Evolutionary conservation across 1,140 invertebrate species (phyloP).

Genomic region (Nasonia longicornis): DNA sequence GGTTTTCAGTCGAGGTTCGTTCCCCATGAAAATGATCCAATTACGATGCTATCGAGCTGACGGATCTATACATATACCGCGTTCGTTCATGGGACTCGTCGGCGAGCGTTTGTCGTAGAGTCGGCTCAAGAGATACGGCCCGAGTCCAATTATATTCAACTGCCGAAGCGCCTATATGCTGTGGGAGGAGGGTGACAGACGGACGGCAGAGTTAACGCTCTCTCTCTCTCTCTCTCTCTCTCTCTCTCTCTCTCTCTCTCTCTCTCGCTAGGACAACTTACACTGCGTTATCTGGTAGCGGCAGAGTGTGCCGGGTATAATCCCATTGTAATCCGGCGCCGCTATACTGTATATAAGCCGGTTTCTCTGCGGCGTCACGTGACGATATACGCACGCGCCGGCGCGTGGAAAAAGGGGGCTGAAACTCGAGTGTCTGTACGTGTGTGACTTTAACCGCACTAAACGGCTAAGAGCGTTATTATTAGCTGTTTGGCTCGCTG

Average conservation of each 20-base stretch:
- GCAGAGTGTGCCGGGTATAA: conserved; percentile 63
- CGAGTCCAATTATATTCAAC: conserved; percentile 3
- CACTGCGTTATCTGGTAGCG: conserved; percentile 66
- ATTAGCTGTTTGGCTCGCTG: conserved; percentile 46
- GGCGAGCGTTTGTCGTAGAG: background rate
- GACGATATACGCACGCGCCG: conserved; percentile 33
- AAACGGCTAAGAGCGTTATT: conserved; percentile 52
- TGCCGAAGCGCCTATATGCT: background rate
- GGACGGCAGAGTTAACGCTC: conserved; percentile 54
- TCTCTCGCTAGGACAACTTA: conserved; percentile 61
- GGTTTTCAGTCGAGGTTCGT: conserved; percentile 47
- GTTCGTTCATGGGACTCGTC: background rate
- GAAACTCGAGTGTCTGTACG: conserved; percentile 9
- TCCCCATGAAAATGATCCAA: conserved; percentile 68
- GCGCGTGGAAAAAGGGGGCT: background rate
- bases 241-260: background rate
- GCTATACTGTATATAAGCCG: background rate
- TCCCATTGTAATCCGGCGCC: conserved; percentile 62
- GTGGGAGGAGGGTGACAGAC: conserved; percentile 38
- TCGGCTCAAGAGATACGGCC: background rate
- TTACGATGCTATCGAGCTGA: conserved; percentile 57
- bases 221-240: conserved; percentile 1
- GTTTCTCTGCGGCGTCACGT: conserved; percentile 57
- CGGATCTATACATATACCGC: background rate
- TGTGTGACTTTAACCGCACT: conserved; percentile 22